A percentile compares a stretch with the other conserved stretches of the same genome.
These are phyloP conservation scores for Anabas testudineus DNA, from an alignment of 2,797 vertebrate genomes.

Conservation along the genomic window DNA sequence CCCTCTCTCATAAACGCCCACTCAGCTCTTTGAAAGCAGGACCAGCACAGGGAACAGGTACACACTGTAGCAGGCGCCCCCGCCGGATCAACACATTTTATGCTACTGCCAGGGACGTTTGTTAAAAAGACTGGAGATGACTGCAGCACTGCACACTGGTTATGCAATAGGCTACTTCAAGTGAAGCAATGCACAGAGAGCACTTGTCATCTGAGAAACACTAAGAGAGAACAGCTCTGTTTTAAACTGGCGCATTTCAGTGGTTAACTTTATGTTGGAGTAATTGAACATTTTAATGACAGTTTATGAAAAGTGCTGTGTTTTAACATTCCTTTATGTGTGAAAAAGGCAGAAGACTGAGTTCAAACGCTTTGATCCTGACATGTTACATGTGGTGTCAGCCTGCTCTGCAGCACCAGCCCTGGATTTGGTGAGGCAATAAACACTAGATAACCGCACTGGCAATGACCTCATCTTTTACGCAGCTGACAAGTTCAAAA, in stretches of 20 bases:
- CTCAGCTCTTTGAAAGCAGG: conserved; percentile 65
- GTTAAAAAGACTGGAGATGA: conserved; percentile 34
- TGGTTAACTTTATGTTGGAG: neutral
- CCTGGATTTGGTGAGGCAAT: conserved; percentile 10
- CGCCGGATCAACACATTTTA: conserved; percentile 39
- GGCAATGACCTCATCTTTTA: conserved; percentile 50
- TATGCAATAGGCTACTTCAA: conserved; percentile 69
- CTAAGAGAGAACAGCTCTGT: conserved; percentile 6
- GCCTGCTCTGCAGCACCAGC: conserved; percentile 18
- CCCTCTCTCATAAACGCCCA: conserved; percentile 67
- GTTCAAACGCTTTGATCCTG: conserved; percentile 10
- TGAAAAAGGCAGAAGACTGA: conserved; percentile 20
- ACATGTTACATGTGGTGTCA: conserved; percentile 9
- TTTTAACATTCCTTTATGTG: conserved; percentile 18
- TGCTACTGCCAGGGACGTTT: conserved; percentile 41
- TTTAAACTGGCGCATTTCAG: conserved; percentile 4
- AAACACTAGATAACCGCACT: conserved; percentile 27
- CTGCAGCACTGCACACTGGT: conserved; percentile 51
- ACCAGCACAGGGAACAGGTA: conserved; percentile 62
- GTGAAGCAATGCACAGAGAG: conserved; percentile 30
- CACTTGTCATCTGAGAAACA: conserved; percentile 30
- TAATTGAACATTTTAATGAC: neutral
- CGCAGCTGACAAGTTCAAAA: conserved; percentile 61
- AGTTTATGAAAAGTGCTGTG: neutral
- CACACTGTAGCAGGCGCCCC: conserved; percentile 37